A percentile compares a stretch with the other conserved stretches of the same genome.
phyloP scores from a whole-genome alignment of 2,113 vertebrate genomes.

The Forbesichthys agassizii region DNA sequence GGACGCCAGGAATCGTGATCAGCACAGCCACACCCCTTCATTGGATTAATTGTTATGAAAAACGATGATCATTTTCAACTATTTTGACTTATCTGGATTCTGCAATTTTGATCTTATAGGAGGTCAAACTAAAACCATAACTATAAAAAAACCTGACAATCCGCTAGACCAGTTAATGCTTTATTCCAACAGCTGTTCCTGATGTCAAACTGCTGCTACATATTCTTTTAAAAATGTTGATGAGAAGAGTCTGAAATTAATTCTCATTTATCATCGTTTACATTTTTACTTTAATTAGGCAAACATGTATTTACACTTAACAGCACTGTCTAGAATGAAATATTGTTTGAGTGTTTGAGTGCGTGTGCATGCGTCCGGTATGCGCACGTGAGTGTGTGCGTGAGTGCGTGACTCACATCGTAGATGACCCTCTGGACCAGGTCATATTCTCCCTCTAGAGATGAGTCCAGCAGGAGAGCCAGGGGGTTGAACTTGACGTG shows the following conservation, averaged over 20 bases:
- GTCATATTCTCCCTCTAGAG: constrained; percentile 95
- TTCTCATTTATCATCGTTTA: too few species aligned
- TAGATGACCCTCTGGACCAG: constrained; percentile 97
- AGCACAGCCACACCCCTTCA: not conserved
- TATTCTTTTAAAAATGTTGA: not conserved
- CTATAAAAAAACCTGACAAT: too few species aligned
- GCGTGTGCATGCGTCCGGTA: not conserved
- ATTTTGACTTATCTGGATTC: too few species aligned
- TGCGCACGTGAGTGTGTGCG: not conserved
- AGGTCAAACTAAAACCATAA: too few species aligned
- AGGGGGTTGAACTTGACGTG: constrained; percentile 93
- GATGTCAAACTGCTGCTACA: not conserved
- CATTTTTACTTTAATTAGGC: too few species aligned
- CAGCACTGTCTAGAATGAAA: too few species aligned
- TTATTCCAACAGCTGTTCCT: too few species aligned
- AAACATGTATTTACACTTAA: too few species aligned
- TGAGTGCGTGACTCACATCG: constrained; percentile 75
- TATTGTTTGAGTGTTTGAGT: not conserved
- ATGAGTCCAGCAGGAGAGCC: constrained; percentile 89
- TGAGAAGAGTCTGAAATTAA: not conserved
- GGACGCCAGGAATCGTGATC: not conserved
- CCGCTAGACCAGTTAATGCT: too few species aligned
- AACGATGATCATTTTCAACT: too few species aligned
- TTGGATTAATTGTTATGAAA: too few species aligned
- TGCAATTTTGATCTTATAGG: too few species aligned